phyloP scores from a whole-genome alignment of 2,797 vertebrate species.

The Gallinago stenura region DNA sequence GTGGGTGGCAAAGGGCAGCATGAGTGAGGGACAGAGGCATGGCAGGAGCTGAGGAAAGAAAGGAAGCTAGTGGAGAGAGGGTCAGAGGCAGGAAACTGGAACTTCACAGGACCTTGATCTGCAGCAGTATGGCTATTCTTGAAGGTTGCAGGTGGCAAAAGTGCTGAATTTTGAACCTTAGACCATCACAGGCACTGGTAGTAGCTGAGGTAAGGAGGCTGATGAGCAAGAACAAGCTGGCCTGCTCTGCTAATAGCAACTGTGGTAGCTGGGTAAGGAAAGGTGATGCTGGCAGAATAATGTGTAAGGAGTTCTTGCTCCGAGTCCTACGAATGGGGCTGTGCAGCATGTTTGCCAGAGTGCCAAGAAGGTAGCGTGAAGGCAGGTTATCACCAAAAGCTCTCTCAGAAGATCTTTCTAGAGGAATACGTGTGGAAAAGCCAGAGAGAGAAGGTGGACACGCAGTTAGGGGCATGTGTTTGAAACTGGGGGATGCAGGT shows the following conservation, averaged over 20 bases:
- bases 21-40: neutral
- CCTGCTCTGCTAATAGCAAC: neutral
- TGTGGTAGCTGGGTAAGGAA: fast-evolving
- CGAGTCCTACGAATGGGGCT: neutral
- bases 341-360: neutral
- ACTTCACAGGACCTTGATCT: neutral
- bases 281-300: neutral
- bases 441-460: neutral
- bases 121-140: neutral
- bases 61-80: neutral
- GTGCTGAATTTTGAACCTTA: neutral
- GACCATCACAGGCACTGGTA: neutral
- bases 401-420: neutral
- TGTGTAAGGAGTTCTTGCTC: neutral
- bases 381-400: neutral
- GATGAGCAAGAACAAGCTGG: neutral
- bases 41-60: neutral
- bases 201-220: neutral
- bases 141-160: neutral
- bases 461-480: neutral
- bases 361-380: neutral
- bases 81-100: neutral
- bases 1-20: neutral
- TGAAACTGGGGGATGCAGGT: neutral
- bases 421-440: neutral